Base-by-base conservation (phyloP, 2,888 invertebrate species). In the Tinea pellionella region DNA sequence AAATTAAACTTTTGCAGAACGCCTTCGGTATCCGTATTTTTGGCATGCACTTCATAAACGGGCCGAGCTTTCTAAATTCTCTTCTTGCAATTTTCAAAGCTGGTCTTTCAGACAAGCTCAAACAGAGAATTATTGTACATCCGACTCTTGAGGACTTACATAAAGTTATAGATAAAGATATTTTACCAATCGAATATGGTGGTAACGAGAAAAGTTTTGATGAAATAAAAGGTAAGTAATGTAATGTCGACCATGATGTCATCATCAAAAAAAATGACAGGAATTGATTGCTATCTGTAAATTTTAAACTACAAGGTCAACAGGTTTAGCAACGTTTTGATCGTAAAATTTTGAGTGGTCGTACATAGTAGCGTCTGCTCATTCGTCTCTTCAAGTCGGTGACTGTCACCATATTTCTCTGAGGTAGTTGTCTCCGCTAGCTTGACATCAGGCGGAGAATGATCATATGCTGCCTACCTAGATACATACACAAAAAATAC, bases 121-220 rank as follows among this genome's bases (percentile, higher is more conserved):
- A 62, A 0, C 60, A 64, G 4, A 66, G 73, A 37, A 37, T 74
- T 1, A 32, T 66, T 3, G 60, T 71, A 0, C 73, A 73, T 13
- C 55, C 60, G 0, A 63, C 57, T 43, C 2, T 68, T 1, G 71
- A 75, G 2, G 63, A 69, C 0, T 57, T 74, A 0, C 61, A 69
- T 41, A 61, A 71, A 0, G 61, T 61, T 12, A 32, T 75, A n/a
- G 66, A 69, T 0, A 69, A 60, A 59, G 69, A 70, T 1, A 59
- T 65, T 2, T 60, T 74, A 6, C 75, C 75, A 0, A 51, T 57
- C 30, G 75, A 75, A 0, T 67, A 66, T 18, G 74, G 73, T 0
- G 75, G 75, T 0, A 58, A 64, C 13, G 70, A 66, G 6, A 66
- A 57, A 16, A 61, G 64, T 16, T 18, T 69, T 0, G 62, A 63